These are phyloP conservation scores for Harpagoxenus sublaevis DNA, from an alignment of 2,888 invertebrate species.

Conservation along the genomic window DNA sequence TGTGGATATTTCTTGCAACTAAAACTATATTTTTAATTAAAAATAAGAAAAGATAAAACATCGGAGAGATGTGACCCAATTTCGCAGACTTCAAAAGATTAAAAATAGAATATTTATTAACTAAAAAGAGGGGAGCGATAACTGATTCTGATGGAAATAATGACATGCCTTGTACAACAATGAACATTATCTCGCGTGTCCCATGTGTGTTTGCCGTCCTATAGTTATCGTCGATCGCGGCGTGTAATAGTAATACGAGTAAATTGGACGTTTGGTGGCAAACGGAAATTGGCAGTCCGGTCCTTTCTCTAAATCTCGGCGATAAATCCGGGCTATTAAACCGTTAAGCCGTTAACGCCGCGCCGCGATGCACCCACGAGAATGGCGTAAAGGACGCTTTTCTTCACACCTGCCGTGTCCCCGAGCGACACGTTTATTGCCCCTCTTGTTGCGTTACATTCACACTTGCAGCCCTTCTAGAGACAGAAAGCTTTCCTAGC, in stretches of 20 bases:
- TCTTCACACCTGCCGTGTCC: slow-evolving; percentile 53
- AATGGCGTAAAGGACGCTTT: slow-evolving; percentile 10
- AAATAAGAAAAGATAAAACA: not conserved
- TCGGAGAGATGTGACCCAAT: not conserved
- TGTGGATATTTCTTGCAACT: not conserved
- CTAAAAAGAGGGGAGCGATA: not conserved
- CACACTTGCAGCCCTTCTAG: slow-evolving; percentile 64
- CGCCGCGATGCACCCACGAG: not conserved
- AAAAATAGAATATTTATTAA: slow-evolving; percentile 1
- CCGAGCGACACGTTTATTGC: slow-evolving; percentile 33
- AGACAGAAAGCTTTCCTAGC: slow-evolving; percentile 70
- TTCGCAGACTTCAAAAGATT: not conserved
- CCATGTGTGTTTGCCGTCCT: not conserved
- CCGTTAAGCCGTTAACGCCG: slow-evolving; percentile 17
- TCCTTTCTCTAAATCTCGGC: slow-evolving; percentile 13
- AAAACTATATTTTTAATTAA: not conserved
- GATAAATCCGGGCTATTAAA: slow-evolving; percentile 25
- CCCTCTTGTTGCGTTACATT: slow-evolving; percentile 59
- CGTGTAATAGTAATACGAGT: not conserved
- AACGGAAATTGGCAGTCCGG: slow-evolving; percentile 36
- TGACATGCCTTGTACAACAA: not conserved
- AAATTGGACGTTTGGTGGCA: slow-evolving; percentile 5
- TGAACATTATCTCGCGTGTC: not conserved
- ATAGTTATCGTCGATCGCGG: not conserved
- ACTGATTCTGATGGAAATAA: not conserved